Conservation (phyloP, 2,888 invertebrate genomes). For the Melipona bicolor region DNA sequence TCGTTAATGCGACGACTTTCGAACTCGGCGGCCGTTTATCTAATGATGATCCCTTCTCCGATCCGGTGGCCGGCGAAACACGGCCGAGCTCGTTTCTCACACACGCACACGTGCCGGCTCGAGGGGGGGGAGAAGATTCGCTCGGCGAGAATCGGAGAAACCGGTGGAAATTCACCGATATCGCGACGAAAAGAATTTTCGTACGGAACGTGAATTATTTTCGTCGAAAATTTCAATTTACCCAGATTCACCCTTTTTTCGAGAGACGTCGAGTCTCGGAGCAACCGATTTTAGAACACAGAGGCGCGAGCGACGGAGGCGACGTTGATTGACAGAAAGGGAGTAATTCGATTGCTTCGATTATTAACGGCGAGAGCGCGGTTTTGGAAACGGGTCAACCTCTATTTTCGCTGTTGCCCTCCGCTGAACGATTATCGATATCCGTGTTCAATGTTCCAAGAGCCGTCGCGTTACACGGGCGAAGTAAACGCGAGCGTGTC, state of each 20-base stretch:
- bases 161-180: constrained; percentile 1
- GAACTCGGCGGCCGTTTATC: constrained; percentile 67
- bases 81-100: constrained; percentile 45
- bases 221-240: constrained; percentile 47
- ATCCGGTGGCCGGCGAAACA: constrained; percentile 47
- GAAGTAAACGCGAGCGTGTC: too few relatives aligned
- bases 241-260: neutral
- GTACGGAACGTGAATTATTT: constrained; percentile 49
- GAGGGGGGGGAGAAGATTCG: neutral
- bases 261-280: neutral
- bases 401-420: neutral
- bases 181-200: too few relatives aligned
- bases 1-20: constrained; percentile 69
- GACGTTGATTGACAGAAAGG: neutral
- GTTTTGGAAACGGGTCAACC: neutral
- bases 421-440: neutral
- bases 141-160: neutral
- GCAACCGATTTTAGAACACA: neutral
- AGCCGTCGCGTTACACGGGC: neutral
- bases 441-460: neutral
- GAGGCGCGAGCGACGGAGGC: neutral
- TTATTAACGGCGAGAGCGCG: neutral
- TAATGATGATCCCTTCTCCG: constrained; percentile 66
- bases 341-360: neutral
- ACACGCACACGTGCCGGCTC: constrained; percentile 21